These are phyloP conservation scores for Drosophila sordidapex DNA, from an alignment of 2,888 invertebrate species.

Conservation along the genomic window DNA sequence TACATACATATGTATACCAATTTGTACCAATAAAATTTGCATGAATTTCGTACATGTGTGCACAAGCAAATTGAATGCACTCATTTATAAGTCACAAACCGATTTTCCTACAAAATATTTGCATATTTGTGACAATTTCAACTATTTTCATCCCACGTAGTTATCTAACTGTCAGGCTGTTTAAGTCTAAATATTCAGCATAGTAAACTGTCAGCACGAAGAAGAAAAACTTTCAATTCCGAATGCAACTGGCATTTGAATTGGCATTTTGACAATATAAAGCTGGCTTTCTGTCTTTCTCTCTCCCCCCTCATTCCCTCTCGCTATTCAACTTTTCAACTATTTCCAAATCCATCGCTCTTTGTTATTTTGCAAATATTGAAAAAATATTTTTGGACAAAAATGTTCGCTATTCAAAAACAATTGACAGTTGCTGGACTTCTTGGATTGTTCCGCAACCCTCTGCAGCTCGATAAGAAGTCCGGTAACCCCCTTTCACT, in stretches of 20 bases:
- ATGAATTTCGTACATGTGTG: slow-evolving; percentile 10
- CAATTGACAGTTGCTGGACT: slow-evolving; percentile 44
- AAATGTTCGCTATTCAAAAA: slow-evolving; percentile 31
- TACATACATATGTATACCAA: neutral
- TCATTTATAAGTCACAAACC: slow-evolving; percentile 23
- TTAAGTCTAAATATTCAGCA: slow-evolving; percentile 29
- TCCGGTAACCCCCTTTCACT: neutral
- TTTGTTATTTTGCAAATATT: neutral
- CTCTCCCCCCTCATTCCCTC: too few species aligned
- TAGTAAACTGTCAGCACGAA: slow-evolving; percentile 9
- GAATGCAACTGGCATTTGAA: slow-evolving; percentile 55
- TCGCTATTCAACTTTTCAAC: neutral
- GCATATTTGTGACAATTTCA: slow-evolving; percentile 33
- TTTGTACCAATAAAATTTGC: neutral
- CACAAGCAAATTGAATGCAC: slow-evolving; percentile 28
- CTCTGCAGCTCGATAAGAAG: neutral
- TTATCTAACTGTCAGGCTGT: slow-evolving; percentile 19
- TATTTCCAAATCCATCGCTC: neutral
- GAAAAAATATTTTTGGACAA: neutral
- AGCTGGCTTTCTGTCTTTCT: neutral
- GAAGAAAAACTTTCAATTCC: slow-evolving; percentile 40
- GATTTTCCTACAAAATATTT: slow-evolving; percentile 33
- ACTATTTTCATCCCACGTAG: neutral
- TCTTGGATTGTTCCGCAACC: neutral
- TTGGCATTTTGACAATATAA: slow-evolving; percentile 38